Percentiles rank a stretch among this genome's conserved stretches.
These are phyloP conservation scores for Blastomussa wellsi DNA, from an alignment of 92 coral and sea anemone species.

Conservation along the genomic window DNA sequence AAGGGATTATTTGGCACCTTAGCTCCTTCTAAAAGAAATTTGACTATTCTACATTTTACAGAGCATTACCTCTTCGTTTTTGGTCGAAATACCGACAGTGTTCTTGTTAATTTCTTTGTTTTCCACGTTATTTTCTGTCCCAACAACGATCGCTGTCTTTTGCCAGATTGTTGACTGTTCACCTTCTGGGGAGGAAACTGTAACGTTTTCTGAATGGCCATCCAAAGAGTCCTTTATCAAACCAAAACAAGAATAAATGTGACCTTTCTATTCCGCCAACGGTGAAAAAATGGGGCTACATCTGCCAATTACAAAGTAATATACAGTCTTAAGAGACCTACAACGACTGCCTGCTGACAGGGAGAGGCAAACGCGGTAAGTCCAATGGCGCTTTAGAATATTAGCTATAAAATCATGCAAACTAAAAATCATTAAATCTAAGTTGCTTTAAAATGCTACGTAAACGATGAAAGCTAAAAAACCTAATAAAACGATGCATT, in stretches of 20 bases:
- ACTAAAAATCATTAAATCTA: too few species aligned
- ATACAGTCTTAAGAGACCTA: too few species aligned
- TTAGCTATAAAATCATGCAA: too few species aligned
- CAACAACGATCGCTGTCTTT: constrained; percentile 2
- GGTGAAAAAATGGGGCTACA: not conserved
- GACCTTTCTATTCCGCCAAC: not conserved
- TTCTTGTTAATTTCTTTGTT: not conserved
- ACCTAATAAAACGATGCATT: too few species aligned
- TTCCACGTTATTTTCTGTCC: not conserved
- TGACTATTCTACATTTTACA: not conserved
- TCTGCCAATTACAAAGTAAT: too few species aligned
- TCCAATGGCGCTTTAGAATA: too few species aligned
- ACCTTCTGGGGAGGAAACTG: not conserved
- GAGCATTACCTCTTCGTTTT: not conserved
- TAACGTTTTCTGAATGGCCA: not conserved
- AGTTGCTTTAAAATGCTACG: too few species aligned
- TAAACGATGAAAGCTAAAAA: too few species aligned
- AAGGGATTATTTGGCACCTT: not conserved
- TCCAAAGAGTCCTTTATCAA: not conserved
- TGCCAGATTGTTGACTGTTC: constrained; percentile 6
- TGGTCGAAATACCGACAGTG: not conserved
- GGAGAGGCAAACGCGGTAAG: too few species aligned
- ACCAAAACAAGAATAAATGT: not conserved
- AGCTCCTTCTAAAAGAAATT: not conserved
- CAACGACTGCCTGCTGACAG: too few species aligned